Evolutionary conservation across 2,888 invertebrate species (phyloP).

Genomic region (Acronicta psi): DNA sequence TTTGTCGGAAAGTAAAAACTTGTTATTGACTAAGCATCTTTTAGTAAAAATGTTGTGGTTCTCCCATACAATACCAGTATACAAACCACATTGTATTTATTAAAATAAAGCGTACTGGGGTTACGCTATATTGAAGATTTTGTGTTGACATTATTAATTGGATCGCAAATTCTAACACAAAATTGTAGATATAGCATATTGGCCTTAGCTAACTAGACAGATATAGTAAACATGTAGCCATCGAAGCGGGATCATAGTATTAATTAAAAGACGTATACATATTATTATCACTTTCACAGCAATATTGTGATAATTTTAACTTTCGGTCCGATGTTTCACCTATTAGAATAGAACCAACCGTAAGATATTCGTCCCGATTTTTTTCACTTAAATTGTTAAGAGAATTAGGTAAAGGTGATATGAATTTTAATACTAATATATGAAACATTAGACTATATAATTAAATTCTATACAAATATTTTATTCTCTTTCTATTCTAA

Average conservation of each 20-base stretch:
- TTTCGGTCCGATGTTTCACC: conserved; percentile 67
- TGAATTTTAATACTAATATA: conserved; percentile 49
- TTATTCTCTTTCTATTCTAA: conserved; percentile 59
- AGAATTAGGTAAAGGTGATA: conserved; percentile 49
- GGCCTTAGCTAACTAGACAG: conserved; percentile 84
- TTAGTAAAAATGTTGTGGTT: conserved; percentile 24
- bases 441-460: conserved; percentile 53
- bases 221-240: conserved; percentile 77
- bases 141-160: conserved; percentile 72
- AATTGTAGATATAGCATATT: conserved; percentile 86
- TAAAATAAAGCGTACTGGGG: conserved; percentile 69
- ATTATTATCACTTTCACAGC: conserved; percentile 63
- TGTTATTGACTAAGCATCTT: conserved; percentile 1
- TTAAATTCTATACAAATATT: conserved; percentile 60
- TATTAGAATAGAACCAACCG: conserved; percentile 47
- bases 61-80: conserved; percentile 44
- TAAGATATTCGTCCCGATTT: conserved; percentile 52
- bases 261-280: conserved; percentile 77
- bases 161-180: conserved; percentile 76
- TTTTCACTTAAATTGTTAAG: conserved; percentile 57
- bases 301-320: conserved; percentile 74
- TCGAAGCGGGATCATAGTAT: conserved; percentile 82
- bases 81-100: conserved; percentile 52
- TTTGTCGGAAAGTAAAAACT: conserved; percentile 17
- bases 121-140: conserved; percentile 81